Conservation (phyloP, 2,113 vertebrate species). For the Apteryx owenii region DNA sequence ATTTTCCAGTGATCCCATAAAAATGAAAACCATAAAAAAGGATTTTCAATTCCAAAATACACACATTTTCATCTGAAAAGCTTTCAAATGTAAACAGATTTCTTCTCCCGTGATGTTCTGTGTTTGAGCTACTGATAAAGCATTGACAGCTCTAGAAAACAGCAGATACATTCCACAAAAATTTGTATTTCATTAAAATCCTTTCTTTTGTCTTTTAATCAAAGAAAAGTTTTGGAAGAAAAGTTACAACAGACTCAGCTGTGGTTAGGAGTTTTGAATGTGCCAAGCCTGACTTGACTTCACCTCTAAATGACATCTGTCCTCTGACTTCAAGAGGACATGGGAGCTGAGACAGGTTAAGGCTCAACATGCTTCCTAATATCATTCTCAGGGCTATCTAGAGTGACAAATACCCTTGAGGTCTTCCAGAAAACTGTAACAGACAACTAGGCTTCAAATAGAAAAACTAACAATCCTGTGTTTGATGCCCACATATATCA, state of each 20-base stretch:
- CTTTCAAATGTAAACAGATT: slow-evolving; percentile 53
- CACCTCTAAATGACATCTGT: neutral
- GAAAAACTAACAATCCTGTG: neutral
- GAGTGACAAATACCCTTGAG: neutral
- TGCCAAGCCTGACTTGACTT: neutral
- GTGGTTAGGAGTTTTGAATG: neutral
- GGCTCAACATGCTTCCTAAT: neutral
- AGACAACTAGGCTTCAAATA: neutral
- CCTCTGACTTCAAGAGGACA: neutral
- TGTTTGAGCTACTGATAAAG: neutral
- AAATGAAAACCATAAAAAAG: slow-evolving; percentile 54
- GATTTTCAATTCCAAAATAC: slow-evolving; percentile 60
- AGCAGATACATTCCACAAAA: slow-evolving; percentile 18
- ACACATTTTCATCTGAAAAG: slow-evolving; percentile 47
- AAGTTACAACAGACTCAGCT: neutral
- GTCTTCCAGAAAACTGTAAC: neutral
- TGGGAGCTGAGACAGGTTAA: neutral
- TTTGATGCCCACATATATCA: neutral
- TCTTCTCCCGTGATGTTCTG: slow-evolving; percentile 15
- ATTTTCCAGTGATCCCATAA: slow-evolving; percentile 50
- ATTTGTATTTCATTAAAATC: slow-evolving; percentile 21
- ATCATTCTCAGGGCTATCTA: neutral
- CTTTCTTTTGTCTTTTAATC: neutral
- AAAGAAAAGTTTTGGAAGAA: neutral
- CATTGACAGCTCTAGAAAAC: neutral